Conservation (phyloP, 2,888 invertebrate genomes). For the Megalurothrips usitatus region DNA sequence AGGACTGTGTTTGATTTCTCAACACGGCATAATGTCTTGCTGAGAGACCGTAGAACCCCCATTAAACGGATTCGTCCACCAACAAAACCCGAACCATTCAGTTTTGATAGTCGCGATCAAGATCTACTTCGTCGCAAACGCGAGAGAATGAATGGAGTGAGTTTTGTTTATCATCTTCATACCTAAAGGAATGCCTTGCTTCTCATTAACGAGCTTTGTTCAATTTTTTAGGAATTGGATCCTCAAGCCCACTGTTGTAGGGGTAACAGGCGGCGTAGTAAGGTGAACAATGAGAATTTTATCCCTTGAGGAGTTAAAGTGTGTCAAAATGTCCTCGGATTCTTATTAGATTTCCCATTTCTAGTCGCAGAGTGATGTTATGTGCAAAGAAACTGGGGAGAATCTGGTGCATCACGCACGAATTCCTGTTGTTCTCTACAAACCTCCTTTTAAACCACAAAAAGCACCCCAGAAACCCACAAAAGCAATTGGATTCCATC, state of each 20-base stretch:
- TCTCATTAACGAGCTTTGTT: slow-evolving; percentile 21
- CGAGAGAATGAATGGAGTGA: slow-evolving; percentile 46
- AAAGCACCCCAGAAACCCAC: neutral
- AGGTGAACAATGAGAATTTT: neutral
- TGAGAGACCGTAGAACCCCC: neutral
- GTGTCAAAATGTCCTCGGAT: neutral
- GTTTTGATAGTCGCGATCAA: slow-evolving; percentile 50
- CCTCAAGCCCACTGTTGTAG: slow-evolving; percentile 35
- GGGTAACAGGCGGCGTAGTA: neutral
- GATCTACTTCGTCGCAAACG: slow-evolving; percentile 46
- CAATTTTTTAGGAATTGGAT: slow-evolving; percentile 44
- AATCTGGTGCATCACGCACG: slow-evolving; percentile 44
- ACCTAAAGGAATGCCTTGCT: too few relatives aligned
- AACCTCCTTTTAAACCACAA: slow-evolving; percentile 31
- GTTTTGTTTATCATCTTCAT: neutral
- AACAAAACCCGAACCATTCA: slow-evolving; percentile 45
- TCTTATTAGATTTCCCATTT: neutral
- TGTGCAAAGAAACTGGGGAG: slow-evolving; percentile 31
- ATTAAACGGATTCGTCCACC: neutral
- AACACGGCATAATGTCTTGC: neutral
- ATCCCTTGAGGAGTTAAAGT: neutral
- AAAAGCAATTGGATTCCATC: slow-evolving; percentile 50
- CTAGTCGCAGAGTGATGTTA: neutral
- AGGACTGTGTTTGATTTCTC: neutral
- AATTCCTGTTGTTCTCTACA: neutral